Base-by-base conservation (phyloP, 2,888 invertebrate genomes). In the Andricus curvator region DNA sequence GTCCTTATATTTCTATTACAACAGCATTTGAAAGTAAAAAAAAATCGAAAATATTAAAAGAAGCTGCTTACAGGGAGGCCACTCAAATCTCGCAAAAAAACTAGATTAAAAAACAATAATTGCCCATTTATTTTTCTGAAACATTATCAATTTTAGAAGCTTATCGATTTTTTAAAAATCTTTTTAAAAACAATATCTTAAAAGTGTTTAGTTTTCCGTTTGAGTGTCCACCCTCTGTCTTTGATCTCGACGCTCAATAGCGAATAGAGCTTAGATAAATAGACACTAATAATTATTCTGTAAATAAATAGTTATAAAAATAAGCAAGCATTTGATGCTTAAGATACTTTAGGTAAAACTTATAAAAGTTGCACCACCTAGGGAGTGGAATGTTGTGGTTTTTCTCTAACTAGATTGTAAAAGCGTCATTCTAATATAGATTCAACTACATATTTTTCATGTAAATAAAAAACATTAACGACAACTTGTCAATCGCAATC, bases 221-320 rank as follows among this genome's bases (percentile, higher is more conserved):
- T 60, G 11, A 60, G 60, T 60, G 60, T 4, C 60, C 22, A 60
- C 22, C 60, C 11, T 22, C 60, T 70, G 29, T 25, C 44, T 48
- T 70, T 74, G 5, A 51, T 56, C 74, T 56, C 74, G 44, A 48
- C 66, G 68, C 78, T 33, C 51, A 70, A 80, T 33, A 78, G 13
- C 78, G 67, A 62, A 56, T 77, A 79, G 60, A n/a, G 56, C 37
- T 74, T 74, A 60, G 4, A 56, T 56, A 56, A 74, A 33, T 56
- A 79, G 68, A 79, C 44, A 82, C 86, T 87, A 88, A 88, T 78
- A 86, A 86, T 87, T 88, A 89, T 82, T 84, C 83, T 86, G 89
- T 89, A 89, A 92, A 92, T 92, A 92, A 91, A 92, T 91, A 91
- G 88, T 90, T 91, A 92, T 90, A 91, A 92, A 92, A 92, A 92